These are phyloP conservation scores for Crossaster papposus DNA, from an alignment of 53 echinoderm and acorn worm genomes.

Conservation along the genomic window DNA sequence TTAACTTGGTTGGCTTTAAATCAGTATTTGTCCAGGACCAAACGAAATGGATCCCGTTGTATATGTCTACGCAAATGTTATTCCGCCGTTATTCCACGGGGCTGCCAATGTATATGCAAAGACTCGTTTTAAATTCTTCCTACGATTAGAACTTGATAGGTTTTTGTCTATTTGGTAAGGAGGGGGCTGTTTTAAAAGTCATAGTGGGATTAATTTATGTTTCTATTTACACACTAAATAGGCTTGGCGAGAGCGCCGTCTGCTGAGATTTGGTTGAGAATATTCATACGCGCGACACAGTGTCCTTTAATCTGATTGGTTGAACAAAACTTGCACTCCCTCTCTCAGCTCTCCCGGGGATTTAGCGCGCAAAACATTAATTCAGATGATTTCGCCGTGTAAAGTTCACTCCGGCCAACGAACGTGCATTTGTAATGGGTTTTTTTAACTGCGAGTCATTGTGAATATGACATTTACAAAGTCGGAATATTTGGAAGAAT, in stretches of 20 bases:
- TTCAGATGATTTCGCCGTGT: neutral
- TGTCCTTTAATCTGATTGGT: neutral
- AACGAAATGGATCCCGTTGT: too few relatives aligned
- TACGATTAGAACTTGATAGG: neutral
- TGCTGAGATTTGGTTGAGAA: neutral
- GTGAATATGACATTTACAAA: too few relatives aligned
- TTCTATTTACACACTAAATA: neutral
- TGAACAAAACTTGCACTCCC: neutral
- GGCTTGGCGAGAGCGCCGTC: neutral
- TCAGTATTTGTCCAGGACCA: too few relatives aligned
- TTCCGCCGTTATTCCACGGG: neutral
- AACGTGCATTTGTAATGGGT: neutral
- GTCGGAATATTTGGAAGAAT: neutral
- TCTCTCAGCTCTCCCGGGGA: neutral
- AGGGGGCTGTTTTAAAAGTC: neutral
- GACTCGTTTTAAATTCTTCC: neutral
- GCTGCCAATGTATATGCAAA: neutral
- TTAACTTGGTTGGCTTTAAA: too few relatives aligned
- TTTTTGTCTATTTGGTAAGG: too few relatives aligned
- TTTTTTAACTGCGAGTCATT: too few relatives aligned
- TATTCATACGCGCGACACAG: neutral
- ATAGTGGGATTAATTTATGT: neutral
- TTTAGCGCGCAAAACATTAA: neutral
- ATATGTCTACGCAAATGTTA: neutral
- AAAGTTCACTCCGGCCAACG: neutral